Percentiles rank a stretch among this genome's conserved stretches.
Conservation (phyloP, 2,888 invertebrate genomes). For the Colletes collaris region DNA sequence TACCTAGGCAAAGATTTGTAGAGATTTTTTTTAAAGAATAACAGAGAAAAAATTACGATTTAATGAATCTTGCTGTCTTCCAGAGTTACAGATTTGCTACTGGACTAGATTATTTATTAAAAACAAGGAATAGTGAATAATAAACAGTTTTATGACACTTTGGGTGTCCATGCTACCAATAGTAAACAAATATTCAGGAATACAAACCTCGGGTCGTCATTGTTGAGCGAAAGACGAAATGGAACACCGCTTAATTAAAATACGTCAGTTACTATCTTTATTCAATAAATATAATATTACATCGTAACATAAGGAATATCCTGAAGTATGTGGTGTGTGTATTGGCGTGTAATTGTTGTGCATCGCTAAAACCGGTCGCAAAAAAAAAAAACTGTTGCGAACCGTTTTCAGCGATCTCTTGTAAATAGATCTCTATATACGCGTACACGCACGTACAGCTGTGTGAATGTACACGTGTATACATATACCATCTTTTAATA, state of each 20-base stretch:
- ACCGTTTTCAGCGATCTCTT: slow-evolving; percentile 38
- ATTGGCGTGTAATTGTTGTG: slow-evolving; percentile 65
- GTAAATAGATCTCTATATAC: slow-evolving; percentile 65
- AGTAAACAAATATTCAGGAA: no score
- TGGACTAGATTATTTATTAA: no score
- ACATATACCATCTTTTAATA: slow-evolving; percentile 62
- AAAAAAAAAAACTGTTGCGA: slow-evolving; percentile 26
- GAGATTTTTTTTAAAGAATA: no score
- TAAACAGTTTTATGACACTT: no score
- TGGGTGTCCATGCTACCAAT: no score
- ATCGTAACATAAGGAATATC: slow-evolving; percentile 78
- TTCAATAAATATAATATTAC: slow-evolving; percentile 81
- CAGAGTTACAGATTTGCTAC: no score
- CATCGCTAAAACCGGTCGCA: slow-evolving; percentile 59
- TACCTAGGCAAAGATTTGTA: no score
- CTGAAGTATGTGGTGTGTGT: slow-evolving; percentile 22
- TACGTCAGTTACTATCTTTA: slow-evolving; percentile 73
- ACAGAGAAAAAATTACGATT: no score
- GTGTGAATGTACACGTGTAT: slow-evolving; percentile 56
- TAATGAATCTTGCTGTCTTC: no score
- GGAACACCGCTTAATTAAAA: slow-evolving; percentile 61
- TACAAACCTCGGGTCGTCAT: no score
- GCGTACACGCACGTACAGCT: slow-evolving; percentile 24
- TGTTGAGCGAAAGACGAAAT: background rate
- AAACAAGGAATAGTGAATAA: no score